Evolutionary conservation across 2,797 vertebrate species (phyloP).

Genomic region (Sebastes umbrosus): DNA sequence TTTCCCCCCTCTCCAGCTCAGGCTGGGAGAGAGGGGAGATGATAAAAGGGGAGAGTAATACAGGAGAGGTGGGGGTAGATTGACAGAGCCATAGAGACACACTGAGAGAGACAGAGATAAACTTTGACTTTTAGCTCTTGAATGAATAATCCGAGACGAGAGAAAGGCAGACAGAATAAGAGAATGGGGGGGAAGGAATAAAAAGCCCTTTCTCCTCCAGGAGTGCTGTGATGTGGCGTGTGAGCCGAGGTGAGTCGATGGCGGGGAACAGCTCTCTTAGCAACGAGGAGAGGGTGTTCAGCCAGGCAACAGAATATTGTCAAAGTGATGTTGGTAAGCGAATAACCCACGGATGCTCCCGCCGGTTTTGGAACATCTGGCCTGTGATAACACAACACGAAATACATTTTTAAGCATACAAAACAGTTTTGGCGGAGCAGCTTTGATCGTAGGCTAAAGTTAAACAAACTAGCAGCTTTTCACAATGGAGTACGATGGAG

Average conservation of each 20-base stretch:
- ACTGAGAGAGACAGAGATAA: constrained; percentile 24
- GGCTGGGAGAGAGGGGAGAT: background rate
- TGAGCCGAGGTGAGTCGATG: constrained; percentile 12
- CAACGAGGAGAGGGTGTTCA: constrained; percentile 12
- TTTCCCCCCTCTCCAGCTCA: constrained; percentile 13
- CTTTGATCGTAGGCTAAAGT: background rate
- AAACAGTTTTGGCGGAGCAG: background rate
- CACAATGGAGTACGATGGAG: background rate
- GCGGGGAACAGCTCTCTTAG: constrained; percentile 29
- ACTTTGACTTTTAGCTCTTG: constrained; percentile 59
- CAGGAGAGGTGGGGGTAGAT: constrained; percentile 13
- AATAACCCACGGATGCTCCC: background rate
- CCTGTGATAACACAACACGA: background rate
- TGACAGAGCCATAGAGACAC: constrained; percentile 28
- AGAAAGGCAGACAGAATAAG: constrained; percentile 28
- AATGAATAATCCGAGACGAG: constrained; percentile 49
- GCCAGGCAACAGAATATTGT: background rate
- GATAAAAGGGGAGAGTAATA: constrained; percentile 46
- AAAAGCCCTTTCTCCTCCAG: constrained; percentile 8
- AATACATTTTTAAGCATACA: background rate
- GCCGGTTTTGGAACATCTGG: background rate
- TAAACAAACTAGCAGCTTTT: background rate
- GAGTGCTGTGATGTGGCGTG: constrained; percentile 21
- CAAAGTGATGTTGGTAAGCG: background rate
- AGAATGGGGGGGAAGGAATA: background rate